These are phyloP conservation scores for Pangasius djambal DNA, from an alignment of 2,797 vertebrate genomes.

Conservation along the genomic window DNA sequence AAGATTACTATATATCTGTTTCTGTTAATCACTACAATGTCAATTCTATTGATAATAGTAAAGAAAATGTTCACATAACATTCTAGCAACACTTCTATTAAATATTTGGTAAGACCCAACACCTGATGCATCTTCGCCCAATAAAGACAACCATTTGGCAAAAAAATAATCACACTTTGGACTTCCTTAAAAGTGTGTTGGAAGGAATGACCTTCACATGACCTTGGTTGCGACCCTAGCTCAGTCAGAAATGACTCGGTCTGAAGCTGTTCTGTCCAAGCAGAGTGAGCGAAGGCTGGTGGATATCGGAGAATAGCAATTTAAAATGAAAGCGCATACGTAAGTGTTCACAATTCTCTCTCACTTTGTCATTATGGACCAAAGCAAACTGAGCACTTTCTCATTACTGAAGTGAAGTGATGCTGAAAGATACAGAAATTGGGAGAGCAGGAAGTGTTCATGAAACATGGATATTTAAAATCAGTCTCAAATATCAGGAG, in stretches of 20 bases:
- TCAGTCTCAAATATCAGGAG: conserved; percentile 19
- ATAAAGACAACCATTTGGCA: not conserved
- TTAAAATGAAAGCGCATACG: not conserved
- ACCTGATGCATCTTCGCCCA: not conserved
- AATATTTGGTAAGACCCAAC: not conserved
- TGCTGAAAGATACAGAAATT: not conserved
- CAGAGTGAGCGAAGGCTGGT: not conserved
- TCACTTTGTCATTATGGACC: conserved; percentile 1
- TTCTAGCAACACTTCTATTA: not conserved
- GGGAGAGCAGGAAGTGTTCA: not conserved
- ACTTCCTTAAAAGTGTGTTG: not conserved
- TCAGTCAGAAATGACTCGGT: not conserved
- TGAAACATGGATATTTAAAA: conserved; percentile 18
- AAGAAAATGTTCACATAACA: not conserved
- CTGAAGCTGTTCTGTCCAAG: conserved; percentile 28
- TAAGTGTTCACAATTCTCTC: not conserved
- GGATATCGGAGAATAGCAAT: not conserved
- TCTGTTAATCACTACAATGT: not conserved
- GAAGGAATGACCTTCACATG: not conserved
- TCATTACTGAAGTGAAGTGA: conserved; percentile 27
- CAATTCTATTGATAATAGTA: not conserved
- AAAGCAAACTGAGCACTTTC: conserved; percentile 2
- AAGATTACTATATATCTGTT: not conserved
- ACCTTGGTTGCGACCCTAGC: not conserved
- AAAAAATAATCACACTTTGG: not conserved